A percentile compares a stretch with the other conserved stretches of the same genome.
Conservation (phyloP, 2,113 vertebrate species). For the Dipodomys spectabilis region DNA sequence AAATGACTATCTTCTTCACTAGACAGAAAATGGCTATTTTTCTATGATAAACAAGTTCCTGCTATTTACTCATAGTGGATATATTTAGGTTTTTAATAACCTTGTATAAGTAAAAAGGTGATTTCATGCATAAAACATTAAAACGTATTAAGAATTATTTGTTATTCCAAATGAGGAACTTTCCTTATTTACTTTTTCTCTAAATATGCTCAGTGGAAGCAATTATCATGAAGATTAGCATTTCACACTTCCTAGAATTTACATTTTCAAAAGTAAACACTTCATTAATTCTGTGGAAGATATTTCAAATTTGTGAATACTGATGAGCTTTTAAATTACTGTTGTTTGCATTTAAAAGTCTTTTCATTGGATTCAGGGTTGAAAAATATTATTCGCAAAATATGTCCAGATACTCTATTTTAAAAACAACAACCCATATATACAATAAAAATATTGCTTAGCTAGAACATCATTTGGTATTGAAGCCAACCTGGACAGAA, state of each 20-base stretch:
- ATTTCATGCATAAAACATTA: constrained; percentile 39
- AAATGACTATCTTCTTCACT: not conserved
- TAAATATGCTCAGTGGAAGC: constrained; percentile 36
- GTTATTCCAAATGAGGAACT: constrained; percentile 12
- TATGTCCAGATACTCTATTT: not conserved
- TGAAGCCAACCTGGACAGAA: too few species aligned
- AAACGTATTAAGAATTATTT: constrained; percentile 41
- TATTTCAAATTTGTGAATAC: constrained; percentile 62
- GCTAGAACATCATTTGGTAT: not conserved
- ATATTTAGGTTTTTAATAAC: constrained; percentile 43
- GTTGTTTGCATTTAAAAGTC: constrained; percentile 33
- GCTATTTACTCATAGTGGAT: not conserved
- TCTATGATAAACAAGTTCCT: constrained; percentile 23
- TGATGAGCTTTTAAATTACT: constrained; percentile 40
- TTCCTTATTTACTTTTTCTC: constrained; percentile 44
- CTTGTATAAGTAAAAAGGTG: constrained; percentile 16
- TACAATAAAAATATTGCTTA: constrained; percentile 4
- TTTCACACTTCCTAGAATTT: constrained; percentile 60
- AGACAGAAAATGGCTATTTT: constrained; percentile 3
- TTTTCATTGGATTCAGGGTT: constrained; percentile 39
- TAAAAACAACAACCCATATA: constrained; percentile 24
- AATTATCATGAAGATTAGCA: constrained; percentile 49
- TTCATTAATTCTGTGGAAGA: constrained; percentile 50
- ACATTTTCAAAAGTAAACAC: constrained; percentile 59
- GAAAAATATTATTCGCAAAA: constrained; percentile 38